Evolutionary conservation across 2,888 invertebrate genomes (phyloP).

Genomic region (Cheilosia vulpina): DNA sequence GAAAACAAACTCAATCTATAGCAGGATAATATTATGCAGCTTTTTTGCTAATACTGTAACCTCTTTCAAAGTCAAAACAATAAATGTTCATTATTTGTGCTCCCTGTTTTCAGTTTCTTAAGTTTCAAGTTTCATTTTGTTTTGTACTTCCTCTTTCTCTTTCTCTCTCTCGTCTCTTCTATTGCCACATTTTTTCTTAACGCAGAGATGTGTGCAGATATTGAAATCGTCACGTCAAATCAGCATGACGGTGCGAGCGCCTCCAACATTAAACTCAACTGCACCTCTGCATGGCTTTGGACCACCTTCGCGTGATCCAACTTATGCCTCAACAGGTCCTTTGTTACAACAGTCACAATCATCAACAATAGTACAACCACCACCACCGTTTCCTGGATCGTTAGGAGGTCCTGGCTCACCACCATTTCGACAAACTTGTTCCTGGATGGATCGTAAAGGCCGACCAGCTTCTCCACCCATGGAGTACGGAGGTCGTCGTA

Average conservation of each 20-base stretch:
- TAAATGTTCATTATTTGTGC: constrained; percentile 10
- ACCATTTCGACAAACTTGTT: constrained; percentile 90
- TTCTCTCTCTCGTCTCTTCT: constrained; percentile 83
- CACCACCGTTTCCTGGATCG: constrained; percentile 78
- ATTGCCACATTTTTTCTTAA: constrained; percentile 84
- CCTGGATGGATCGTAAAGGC: constrained; percentile 97
- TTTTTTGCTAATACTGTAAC: not conserved
- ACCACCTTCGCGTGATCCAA: constrained; percentile 83
- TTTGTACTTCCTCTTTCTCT: constrained; percentile 79
- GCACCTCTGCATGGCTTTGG: constrained; percentile 86
- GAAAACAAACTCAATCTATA: too few relatives aligned
- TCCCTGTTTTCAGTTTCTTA: constrained; percentile 22
- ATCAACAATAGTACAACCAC: constrained; percentile 73
- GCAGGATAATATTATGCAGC: not conserved
- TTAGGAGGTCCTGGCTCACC: constrained; percentile 83
- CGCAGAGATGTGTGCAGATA: constrained; percentile 88
- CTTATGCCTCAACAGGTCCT: constrained; percentile 83
- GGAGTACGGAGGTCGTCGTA: constrained; percentile 85
- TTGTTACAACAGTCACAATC: constrained; percentile 80
- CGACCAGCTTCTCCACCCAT: constrained; percentile 93
- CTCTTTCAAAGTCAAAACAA: not conserved
- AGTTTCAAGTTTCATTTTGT: constrained; percentile 15
- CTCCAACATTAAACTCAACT: constrained; percentile 87
- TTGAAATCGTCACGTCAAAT: constrained; percentile 94
- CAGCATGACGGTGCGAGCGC: constrained; percentile 94